phyloP scores from a whole-genome alignment of 2,113 vertebrate genomes.

The Blennius ocellaris region DNA sequence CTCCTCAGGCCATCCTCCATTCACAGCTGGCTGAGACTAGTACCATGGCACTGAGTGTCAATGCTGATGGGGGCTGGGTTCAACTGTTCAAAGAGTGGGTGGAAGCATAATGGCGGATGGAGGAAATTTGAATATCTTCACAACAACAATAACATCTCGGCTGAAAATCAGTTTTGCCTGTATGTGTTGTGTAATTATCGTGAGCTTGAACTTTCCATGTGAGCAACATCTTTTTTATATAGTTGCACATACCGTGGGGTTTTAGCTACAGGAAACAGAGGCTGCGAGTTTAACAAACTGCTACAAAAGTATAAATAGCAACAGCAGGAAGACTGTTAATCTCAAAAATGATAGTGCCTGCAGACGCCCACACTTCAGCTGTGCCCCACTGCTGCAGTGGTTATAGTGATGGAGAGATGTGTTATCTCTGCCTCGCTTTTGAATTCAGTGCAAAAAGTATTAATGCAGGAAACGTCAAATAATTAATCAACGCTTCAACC shows the following conservation, averaged over 20 bases:
- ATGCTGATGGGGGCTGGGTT: constrained; percentile 42
- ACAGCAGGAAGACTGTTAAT: constrained; percentile 55
- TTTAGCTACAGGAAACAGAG: constrained; percentile 25
- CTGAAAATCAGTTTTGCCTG: constrained; percentile 5
- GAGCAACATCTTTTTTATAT: constrained; percentile 4
- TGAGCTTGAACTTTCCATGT: background rate
- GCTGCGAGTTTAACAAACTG: constrained; percentile 46
- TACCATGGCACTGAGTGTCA: constrained; percentile 67
- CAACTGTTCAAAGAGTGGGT: constrained; percentile 60
- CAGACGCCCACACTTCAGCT: constrained; percentile 62
- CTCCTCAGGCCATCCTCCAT: constrained; percentile 60
- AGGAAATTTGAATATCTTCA: constrained; percentile 53
- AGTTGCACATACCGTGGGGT: background rate
- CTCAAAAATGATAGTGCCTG: constrained; percentile 51
- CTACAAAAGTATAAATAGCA: constrained; percentile 62
- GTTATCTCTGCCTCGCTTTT: constrained; percentile 12
- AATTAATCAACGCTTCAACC: background rate
- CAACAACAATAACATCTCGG: constrained; percentile 50
- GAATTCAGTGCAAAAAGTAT: constrained; percentile 23
- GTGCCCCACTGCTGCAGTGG: constrained; percentile 37
- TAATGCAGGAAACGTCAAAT: constrained; percentile 4
- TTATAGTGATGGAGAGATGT: constrained; percentile 25
- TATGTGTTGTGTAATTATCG: background rate
- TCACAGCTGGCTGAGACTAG: constrained; percentile 72
- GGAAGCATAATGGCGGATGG: constrained; percentile 48